Percentiles rank a stretch among this genome's conserved stretches.
Evolutionary conservation across 1,140 invertebrate species (phyloP).

Genomic region (Periplaneta americana): DNA sequence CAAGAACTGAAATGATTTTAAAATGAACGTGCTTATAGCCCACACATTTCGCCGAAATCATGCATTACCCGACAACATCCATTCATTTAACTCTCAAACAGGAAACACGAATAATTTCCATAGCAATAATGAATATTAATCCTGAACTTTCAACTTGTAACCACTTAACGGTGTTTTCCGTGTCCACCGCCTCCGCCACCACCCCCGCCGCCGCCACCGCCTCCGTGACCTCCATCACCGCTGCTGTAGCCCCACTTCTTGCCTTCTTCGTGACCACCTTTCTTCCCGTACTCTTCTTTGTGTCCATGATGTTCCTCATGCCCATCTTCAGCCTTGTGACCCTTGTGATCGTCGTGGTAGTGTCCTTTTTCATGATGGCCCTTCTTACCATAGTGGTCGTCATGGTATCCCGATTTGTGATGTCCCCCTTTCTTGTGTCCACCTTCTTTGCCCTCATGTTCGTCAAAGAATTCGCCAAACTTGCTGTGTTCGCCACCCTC

Average conservation of each 20-base stretch:
- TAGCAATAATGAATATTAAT: too few relatives aligned
- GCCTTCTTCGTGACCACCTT: conserved; percentile 42
- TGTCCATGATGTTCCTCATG: conserved; percentile 40
- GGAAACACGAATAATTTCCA: too few relatives aligned
- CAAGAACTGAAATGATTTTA: too few relatives aligned
- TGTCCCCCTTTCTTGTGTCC: conserved; percentile 41
- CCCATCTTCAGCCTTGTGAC: conserved; percentile 46
- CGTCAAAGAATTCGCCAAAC: conserved; percentile 14
- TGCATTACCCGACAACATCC: too few relatives aligned
- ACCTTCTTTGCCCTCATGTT: conserved; percentile 19
- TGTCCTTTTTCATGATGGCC: conserved; percentile 48
- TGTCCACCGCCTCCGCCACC: background rate
- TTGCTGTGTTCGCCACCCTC: conserved; percentile 22
- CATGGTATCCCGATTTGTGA: conserved; percentile 26
- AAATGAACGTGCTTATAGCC: too few relatives aligned
- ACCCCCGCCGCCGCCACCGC: conserved; percentile 10
- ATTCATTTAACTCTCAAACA: too few relatives aligned
- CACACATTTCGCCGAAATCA: too few relatives aligned
- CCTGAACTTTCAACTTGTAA: background rate
- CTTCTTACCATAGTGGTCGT: conserved; percentile 50
- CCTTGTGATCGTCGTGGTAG: conserved; percentile 47
- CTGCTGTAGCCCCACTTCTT: conserved; percentile 40
- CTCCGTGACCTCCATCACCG: conserved; percentile 21
- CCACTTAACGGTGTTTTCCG: background rate
- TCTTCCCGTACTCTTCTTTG: conserved; percentile 38